phyloP scores from a whole-genome alignment of 2,113 vertebrate genomes.

The Pseudorhombus dupliciocellatus region DNA sequence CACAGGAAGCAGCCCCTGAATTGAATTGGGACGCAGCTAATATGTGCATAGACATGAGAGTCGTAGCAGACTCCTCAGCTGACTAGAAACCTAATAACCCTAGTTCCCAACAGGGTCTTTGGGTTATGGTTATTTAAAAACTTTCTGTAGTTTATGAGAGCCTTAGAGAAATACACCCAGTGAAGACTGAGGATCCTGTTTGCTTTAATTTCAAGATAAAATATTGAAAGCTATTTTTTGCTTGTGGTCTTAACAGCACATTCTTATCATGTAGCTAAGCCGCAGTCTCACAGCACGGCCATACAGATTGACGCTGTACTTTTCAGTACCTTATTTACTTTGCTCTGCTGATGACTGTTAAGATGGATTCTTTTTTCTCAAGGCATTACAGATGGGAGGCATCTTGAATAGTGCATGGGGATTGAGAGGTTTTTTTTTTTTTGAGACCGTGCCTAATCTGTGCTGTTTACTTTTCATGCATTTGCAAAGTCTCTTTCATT shows the following conservation, averaged over 20 bases:
- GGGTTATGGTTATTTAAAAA: not conserved
- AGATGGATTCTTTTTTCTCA: conserved; percentile 37
- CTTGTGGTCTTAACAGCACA: not conserved
- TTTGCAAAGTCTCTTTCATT: conserved; percentile 70
- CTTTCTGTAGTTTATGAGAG: not conserved
- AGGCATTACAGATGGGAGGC: conserved; percentile 49
- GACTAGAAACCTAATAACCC: not conserved
- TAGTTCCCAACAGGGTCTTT: too few relatives aligned
- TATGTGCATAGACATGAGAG: not conserved
- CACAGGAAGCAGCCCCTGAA: not conserved
- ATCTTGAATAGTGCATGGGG: conserved; percentile 59
- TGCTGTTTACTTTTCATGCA: conserved; percentile 62
- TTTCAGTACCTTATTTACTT: conserved; percentile 44
- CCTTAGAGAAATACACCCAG: not conserved
- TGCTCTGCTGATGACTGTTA: conserved; percentile 43
- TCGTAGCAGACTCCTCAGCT: not conserved
- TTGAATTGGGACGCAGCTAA: not conserved
- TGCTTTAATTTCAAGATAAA: conserved; percentile 6
- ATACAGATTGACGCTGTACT: conserved; percentile 19
- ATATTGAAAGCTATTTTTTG: not conserved
- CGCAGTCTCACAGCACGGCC: conserved; percentile 8
- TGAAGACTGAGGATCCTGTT: not conserved
- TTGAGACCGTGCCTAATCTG: conserved; percentile 35
- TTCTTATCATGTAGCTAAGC: conserved; percentile 27
- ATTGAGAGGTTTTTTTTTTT: conserved; percentile 31